Evolutionary conservation across 1,140 invertebrate species (phyloP), one percentile per base, ranked within the genome.

Genomic region (Diabrotica virgifera): DNA sequence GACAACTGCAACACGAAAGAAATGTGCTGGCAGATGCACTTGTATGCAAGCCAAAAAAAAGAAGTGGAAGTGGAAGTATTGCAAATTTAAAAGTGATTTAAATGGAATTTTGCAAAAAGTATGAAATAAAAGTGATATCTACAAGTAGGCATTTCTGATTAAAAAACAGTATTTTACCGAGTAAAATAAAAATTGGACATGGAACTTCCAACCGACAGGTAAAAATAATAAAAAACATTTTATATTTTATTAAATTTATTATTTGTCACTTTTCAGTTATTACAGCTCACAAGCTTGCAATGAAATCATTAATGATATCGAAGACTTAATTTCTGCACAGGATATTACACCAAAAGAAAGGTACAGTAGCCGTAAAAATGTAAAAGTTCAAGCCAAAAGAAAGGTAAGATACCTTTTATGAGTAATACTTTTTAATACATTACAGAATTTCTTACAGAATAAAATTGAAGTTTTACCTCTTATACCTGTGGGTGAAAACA

Each of bases 301-400:
- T 59, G 88, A 88, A 78, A 86, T 88, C 69, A 85, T 90, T 62
- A 85, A 86, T 62, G 91, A 93, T 80, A 92, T 92, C 63, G 90
- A 92, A 79, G 91, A 93, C 82, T 80, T 93, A 61, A 89, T 92
- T 80, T 87, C 86, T 14, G 85, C 88, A 0, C 86, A 91, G 74
- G 90, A 92, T 74, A 86, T 92, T 46, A 88, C 86, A 38, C 89
- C 89, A 0, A 90, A 90, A 72, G 85, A 90, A 69, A 80, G 88
- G 70, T 90, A 90, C 73, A 85, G 84, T 60, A 86, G 82, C 65
- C 85, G 86, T 64, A 91, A 89, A 76, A 82, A 79, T 76, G 85
- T 91, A 3, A 87, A 82, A 62, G 78, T 89, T 9, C 81, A 87
- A 51, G 83, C 84, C 1, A 89, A 82, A 65, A 85, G 86, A 71